These are phyloP conservation scores for Lacerta agilis DNA, from an alignment of 2,797 vertebrate species.

Conservation along the genomic window DNA sequence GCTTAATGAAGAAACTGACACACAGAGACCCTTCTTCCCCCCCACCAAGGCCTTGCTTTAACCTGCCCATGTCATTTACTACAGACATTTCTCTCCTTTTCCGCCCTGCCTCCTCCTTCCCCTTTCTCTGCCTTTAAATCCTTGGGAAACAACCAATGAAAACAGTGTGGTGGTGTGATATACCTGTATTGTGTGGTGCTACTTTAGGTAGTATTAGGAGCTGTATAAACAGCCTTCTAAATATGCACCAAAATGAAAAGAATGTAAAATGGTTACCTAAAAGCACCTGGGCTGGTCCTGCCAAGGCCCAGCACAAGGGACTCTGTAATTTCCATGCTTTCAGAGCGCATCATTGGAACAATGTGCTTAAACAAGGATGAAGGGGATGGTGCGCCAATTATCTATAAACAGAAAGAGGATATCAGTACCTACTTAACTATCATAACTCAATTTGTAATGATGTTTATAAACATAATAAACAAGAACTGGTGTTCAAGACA, in stretches of 20 bases:
- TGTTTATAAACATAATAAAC: background rate
- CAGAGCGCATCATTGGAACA: constrained; percentile 99
- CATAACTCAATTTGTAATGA: background rate
- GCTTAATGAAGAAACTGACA: no score
- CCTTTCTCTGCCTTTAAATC: no score
- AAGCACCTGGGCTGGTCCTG: constrained; percentile 97
- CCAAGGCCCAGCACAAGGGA: constrained; percentile 98
- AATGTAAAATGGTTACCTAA: constrained; percentile 84
- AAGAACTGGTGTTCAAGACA: background rate
- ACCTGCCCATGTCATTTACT: no score
- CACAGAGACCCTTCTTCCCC: no score
- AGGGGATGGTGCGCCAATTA: constrained; percentile 96
- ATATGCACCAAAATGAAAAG: constrained; percentile 1
- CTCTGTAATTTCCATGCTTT: constrained; percentile 99
- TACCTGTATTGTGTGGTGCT: no score
- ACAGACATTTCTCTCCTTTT: no score
- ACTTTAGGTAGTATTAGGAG: background rate
- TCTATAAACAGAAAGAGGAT: constrained; percentile 75
- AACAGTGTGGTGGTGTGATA: no score
- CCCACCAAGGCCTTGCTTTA: no score
- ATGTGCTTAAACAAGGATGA: constrained; percentile 98
- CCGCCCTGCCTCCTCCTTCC: no score
- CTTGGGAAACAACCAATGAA: no score
- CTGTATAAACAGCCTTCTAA: background rate
- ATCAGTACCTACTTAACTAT: background rate